Evolutionary conservation across 2,888 invertebrate genomes (phyloP), one percentile per base, ranked within the genome.

Genomic region (Ptilodon capucinus): DNA sequence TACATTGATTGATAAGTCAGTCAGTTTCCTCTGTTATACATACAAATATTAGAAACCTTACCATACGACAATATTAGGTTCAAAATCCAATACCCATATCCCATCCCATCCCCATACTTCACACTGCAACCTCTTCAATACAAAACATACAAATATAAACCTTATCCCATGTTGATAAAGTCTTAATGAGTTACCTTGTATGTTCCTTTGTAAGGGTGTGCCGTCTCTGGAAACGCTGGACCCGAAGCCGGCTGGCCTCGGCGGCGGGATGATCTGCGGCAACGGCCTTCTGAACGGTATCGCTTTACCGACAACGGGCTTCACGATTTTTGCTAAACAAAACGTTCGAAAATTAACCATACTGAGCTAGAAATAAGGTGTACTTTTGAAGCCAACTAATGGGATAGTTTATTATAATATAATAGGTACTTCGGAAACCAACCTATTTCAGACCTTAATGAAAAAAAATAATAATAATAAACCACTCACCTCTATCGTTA

Each of bases 281-380:
- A 59, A 59, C 13, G 64, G 65, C 11, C 86, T 71, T 0, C 84
- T 75, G 42, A 79, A 57, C 16, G 85, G 84, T n/a, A 82, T 11
- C 11, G 85, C 86, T 19, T 74, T 79, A 5, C 87, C 85, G 16
- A 86, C 77, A 21, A 88, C 71, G 0, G 87, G 86, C 59, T 85
- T 86, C 40, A 74, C 74, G 40, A 76, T 46, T 57, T 74, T 78
- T 1, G 70, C 86, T 82, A 48, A 40, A 28, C 19, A 43, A 9
- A 32, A 16, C 36, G 6, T 17, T 34, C 11, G 7, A 23, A n/a
- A 32, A 32, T 32, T 1, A 8, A 14, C 6, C 2, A 6, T 4
- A 8, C 32, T n/a, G 4, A n/a, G 6, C 14, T 32, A 32, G 17
- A 9, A 28, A 28, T 11, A 30, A 44, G 5, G 39, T 23, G n/a